Evolutionary conservation across 2,888 invertebrate species (phyloP), one percentile per base, ranked within the genome.

Genomic region (Tenthredo livida): DNA sequence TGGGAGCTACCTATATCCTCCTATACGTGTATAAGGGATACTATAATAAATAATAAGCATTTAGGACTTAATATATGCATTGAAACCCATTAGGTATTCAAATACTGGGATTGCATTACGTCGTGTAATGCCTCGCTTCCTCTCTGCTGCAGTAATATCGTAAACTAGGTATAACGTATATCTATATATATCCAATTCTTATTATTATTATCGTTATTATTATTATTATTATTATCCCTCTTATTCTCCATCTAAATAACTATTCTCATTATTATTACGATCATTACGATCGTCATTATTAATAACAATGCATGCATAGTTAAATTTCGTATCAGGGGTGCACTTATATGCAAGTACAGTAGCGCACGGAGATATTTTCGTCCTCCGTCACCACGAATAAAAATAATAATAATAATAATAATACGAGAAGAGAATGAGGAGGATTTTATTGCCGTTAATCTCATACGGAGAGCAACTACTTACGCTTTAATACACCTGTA

Each of bases 11-110:
- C 54, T 54, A 54, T n/a, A 54, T 54, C n/a, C 54, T 54, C 54
- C 54, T 54, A 6, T 40, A 73, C 21, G 72, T 70, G 15, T 73
- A 73, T 40, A 21, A 43, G 21, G 29, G 67, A 40, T 10, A 43
- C 43, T 73, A 80, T 80, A 70, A 83, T 80, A 70, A 83, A 87
- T 90, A 90, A 90, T 89, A 88, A 90, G 88, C 90, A 88, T 91
- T 91, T 90, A 89, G 88, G 88, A 88, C 88, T 90, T 91, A 91
- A 91, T 91, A 90, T 91, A 91, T 91, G 91, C 91, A 91, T 91
- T 91, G 91, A 91, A 91, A 91, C 90, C 91, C 91, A 91, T 91
- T 91, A 91, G 90, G 89, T 91, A 91, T 91, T 91, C 91, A 91
- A 91, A 91, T 91, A 91, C 90, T 88, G 88, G 90, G 90, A 91